phyloP scores from a whole-genome alignment of 2,888 invertebrate genomes.

The Galerucella pusilla region DNA sequence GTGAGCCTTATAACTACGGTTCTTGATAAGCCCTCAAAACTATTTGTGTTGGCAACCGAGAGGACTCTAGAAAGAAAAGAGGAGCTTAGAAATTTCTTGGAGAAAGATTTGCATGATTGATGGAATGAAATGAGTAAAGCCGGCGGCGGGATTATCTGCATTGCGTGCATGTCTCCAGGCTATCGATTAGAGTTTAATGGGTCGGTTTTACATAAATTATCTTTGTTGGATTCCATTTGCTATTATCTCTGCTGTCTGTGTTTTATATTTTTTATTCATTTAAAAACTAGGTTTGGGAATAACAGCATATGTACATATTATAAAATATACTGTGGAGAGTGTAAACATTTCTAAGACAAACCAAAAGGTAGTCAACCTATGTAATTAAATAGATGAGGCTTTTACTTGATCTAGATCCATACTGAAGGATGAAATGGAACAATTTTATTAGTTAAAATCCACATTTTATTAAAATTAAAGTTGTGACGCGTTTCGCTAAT shows the following conservation, averaged over 20 bases:
- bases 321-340: too few species aligned
- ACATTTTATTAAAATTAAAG: too few species aligned
- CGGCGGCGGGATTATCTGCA: slow-evolving; percentile 59
- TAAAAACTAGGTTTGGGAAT: background rate
- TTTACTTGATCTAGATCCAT: too few species aligned
- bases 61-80: slow-evolving; percentile 27
- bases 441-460: too few species aligned
- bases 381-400: too few species aligned
- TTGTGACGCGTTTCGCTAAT: too few species aligned
- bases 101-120: slow-evolving; percentile 61
- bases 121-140: slow-evolving; percentile 58
- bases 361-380: too few species aligned
- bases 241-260: background rate
- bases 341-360: too few species aligned
- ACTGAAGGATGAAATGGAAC: too few species aligned
- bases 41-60: slow-evolving; percentile 20
- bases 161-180: slow-evolving; percentile 59
- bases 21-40: slow-evolving; percentile 30
- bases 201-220: slow-evolving; percentile 37
- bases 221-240: slow-evolving; percentile 10
- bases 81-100: slow-evolving; percentile 34
- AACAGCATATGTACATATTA: too few species aligned
- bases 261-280: background rate
- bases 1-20: slow-evolving; percentile 31
- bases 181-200: slow-evolving; percentile 44